Conservation (phyloP, 2,888 invertebrate genomes). For the Thysanoteuthis rhombus region DNA sequence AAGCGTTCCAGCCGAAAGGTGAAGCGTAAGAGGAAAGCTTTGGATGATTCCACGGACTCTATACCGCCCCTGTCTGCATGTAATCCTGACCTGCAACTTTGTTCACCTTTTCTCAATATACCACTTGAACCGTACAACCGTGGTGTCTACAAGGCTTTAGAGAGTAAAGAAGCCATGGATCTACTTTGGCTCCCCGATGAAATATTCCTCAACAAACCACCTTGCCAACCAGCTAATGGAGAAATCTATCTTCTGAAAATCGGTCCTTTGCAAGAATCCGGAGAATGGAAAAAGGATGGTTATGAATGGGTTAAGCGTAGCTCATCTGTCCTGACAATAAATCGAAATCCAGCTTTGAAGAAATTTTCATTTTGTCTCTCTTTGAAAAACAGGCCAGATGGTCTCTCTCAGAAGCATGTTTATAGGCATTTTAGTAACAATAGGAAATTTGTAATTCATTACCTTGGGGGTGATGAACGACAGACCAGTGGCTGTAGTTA, state of each 20-base stretch:
- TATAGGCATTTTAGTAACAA: conserved; percentile 16
- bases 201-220: background rate
- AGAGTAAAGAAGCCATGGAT: conserved; percentile 23
- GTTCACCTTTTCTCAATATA: background rate
- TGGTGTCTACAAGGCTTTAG: conserved; percentile 17
- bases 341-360: background rate
- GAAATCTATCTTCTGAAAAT: conserved; percentile 26
- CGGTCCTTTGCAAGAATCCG: background rate
- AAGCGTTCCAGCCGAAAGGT: background rate
- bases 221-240: conserved; percentile 20
- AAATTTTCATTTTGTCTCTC: conserved; percentile 1
- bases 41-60: background rate
- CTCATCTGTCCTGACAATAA: conserved; percentile 1
- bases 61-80: background rate
- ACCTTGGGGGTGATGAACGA: background rate
- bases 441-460: conserved; percentile 23
- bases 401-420: background rate
- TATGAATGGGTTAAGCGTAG: background rate
- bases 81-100: conserved; percentile 17
- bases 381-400: background rate
- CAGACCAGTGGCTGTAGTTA: background rate
- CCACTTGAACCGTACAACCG: background rate
- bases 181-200: conserved; percentile 15
- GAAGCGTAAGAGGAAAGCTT: background rate
- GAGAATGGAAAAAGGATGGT: conserved; percentile 27